Evolutionary conservation across 2,797 vertebrate genomes (phyloP).

Genomic region (Cichlasoma orientale): DNA sequence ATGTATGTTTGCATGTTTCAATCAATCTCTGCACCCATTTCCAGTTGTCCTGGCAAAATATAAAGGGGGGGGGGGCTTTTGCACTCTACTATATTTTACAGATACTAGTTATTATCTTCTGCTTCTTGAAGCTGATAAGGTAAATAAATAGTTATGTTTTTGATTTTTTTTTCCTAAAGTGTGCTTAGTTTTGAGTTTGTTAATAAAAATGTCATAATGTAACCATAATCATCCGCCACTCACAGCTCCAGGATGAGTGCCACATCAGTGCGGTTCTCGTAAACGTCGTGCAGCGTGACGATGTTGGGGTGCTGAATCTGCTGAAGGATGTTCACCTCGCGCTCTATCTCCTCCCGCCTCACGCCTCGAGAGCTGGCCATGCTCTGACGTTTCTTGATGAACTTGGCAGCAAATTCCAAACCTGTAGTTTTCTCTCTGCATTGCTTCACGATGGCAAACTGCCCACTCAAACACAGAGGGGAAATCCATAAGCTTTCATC

Average conservation of each 20-base stretch:
- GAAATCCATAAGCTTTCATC: no score
- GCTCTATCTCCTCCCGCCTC: slow-evolving; percentile 91
- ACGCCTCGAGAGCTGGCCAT: slow-evolving; percentile 90
- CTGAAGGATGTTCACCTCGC: slow-evolving; percentile 92
- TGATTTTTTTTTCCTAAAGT: not conserved
- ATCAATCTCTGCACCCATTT: not conserved
- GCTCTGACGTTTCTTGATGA: slow-evolving; percentile 96
- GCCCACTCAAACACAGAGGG: slow-evolving; percentile 81
- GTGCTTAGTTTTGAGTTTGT: not conserved
- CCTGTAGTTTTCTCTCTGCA: slow-evolving; percentile 88
- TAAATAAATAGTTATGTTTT: not conserved
- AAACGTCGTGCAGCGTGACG: slow-evolving; percentile 91
- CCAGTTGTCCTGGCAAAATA: not conserved
- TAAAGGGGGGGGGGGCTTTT: no score
- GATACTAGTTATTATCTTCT: not conserved
- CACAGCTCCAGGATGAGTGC: slow-evolving; percentile 92
- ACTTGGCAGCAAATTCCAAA: slow-evolving; percentile 90
- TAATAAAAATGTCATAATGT: not conserved
- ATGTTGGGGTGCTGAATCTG: slow-evolving; percentile 90
- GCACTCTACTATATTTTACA: not conserved
- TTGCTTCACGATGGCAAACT: slow-evolving; percentile 95
- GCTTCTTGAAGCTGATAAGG: not conserved
- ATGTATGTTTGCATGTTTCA: not conserved
- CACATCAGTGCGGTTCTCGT: slow-evolving; percentile 94
- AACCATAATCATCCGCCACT: slow-evolving; percentile 19